Evolutionary conservation across 2,797 vertebrate species (phyloP).

Genomic region (Myiothlypis coronata): DNA sequence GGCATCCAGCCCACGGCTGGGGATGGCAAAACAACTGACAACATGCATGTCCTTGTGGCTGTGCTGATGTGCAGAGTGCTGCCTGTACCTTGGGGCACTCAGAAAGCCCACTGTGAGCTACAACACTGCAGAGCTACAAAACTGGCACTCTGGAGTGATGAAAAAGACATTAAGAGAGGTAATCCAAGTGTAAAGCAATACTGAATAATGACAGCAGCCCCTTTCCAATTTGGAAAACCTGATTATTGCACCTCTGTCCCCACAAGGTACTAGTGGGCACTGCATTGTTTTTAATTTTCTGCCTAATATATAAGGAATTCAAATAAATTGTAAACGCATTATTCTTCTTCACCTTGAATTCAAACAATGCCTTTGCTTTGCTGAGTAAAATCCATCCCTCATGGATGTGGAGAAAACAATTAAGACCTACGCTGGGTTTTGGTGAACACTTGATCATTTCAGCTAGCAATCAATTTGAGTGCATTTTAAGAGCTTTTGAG

Average conservation of each 20-base stretch:
- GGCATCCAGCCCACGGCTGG: neutral
- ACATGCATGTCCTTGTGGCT: accelerated
- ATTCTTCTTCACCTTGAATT: neutral
- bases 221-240: neutral
- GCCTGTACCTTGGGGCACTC: neutral
- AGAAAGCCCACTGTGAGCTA: neutral
- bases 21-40: neutral
- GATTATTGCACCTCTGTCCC: neutral
- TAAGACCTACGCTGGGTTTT: neutral
- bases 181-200: neutral
- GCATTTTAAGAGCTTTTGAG: neutral
- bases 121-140: neutral
- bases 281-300: neutral
- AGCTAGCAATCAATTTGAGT: neutral
- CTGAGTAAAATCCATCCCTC: neutral
- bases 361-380: neutral
- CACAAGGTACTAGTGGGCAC: neutral
- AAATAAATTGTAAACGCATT: neutral
- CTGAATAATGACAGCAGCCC: neutral
- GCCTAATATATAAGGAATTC: neutral
- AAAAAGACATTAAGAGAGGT: neutral
- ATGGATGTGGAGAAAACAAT: neutral
- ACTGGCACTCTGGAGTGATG: neutral
- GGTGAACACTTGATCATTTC: neutral
- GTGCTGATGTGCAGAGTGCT: neutral